Percentiles rank a stretch among this genome's conserved stretches.
Evolutionary conservation across 2,888 invertebrate species (phyloP).

Genomic region (Tenthredo mesomela): DNA sequence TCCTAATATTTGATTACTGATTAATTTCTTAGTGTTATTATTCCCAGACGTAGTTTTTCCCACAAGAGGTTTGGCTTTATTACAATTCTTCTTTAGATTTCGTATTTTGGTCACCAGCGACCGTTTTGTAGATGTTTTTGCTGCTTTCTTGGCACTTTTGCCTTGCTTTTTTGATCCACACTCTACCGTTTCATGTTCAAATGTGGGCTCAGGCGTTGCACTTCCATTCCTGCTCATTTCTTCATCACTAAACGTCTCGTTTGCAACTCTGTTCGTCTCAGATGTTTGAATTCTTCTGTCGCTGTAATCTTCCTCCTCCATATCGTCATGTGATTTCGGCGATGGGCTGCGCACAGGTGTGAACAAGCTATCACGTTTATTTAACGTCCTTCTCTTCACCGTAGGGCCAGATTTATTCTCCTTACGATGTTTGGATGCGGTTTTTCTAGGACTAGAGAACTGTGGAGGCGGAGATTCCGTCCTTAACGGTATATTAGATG

Average conservation of each 20-base stretch:
- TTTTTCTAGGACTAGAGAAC: not conserved
- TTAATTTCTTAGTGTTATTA: not conserved
- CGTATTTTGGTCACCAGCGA: constrained; percentile 62
- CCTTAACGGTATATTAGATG: not conserved
- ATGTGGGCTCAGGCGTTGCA: not conserved
- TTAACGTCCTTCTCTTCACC: not conserved
- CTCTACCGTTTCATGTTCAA: not conserved
- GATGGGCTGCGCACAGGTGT: not conserved
- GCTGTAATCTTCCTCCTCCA: not conserved
- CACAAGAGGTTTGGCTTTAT: not conserved
- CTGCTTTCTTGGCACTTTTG: not conserved
- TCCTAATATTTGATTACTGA: not conserved
- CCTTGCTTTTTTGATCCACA: not conserved
- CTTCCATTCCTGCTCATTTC: not conserved
- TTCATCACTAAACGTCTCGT: not conserved
- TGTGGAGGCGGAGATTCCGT: not conserved
- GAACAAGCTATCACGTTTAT: not conserved
- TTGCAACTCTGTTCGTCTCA: not conserved
- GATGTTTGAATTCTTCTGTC: not conserved
- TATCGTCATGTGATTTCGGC: not conserved
- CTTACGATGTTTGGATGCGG: not conserved
- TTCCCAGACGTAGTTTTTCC: not conserved
- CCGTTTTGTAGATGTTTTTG: constrained; percentile 41
- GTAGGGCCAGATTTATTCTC: not conserved
- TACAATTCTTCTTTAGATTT: constrained; percentile 61